Conservation (phyloP, 2,888 invertebrate genomes). For the Notodonta ziczac region DNA sequence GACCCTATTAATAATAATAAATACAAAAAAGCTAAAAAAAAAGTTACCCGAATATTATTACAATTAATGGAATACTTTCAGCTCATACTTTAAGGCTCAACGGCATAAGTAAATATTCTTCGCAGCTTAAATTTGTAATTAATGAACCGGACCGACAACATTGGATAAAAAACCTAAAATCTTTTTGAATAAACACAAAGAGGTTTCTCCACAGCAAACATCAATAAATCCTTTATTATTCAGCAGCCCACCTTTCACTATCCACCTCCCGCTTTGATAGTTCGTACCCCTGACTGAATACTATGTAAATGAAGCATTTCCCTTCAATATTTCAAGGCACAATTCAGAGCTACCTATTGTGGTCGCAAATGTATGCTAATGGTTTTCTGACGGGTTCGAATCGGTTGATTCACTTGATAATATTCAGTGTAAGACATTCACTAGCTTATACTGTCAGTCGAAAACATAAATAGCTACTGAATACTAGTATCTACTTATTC, state of each 20-base stretch:
- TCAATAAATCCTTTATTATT: conserved; percentile 32
- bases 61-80: too few relatives aligned
- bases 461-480: background rate
- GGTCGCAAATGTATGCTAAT: conserved; percentile 50
- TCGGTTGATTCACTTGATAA: conserved; percentile 31
- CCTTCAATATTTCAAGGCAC: conserved; percentile 44
- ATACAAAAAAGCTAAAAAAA: too few relatives aligned
- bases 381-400: conserved; percentile 26
- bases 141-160: background rate
- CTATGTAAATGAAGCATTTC: conserved; percentile 57
- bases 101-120: too few relatives aligned
- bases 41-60: too few relatives aligned
- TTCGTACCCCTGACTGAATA: conserved; percentile 29
- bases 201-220: conserved; percentile 16
- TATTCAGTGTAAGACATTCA: conserved; percentile 21
- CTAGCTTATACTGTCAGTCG: background rate
- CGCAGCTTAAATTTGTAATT: too few relatives aligned
- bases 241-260: conserved; percentile 28
- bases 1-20: too few relatives aligned
- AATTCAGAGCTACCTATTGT: conserved; percentile 42
- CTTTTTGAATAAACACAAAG: background rate
- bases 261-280: conserved; percentile 28
- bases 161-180: background rate
- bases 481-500: too few relatives aligned
- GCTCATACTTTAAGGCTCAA: too few relatives aligned